Evolutionary conservation across 2,797 vertebrate species (phyloP).

Genomic region (Avahi laniger): DNA sequence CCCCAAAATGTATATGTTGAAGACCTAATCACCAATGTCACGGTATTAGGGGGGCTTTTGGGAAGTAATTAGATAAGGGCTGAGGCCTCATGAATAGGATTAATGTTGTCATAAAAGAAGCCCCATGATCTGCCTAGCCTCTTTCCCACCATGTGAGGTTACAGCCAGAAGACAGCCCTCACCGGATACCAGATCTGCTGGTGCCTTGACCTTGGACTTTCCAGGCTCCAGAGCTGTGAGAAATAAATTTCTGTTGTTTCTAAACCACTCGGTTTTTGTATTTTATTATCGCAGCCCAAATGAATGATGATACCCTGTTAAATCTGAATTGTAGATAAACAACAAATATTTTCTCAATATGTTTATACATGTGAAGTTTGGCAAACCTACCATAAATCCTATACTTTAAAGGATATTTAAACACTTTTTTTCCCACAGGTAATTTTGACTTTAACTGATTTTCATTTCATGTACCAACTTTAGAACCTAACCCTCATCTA

Average conservation of each 20-base stretch:
- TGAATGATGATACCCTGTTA: neutral
- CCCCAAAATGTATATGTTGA: neutral
- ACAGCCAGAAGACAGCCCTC: neutral
- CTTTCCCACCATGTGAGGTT: neutral
- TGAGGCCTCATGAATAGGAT: neutral
- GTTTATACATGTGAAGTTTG: neutral
- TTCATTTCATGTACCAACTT: neutral
- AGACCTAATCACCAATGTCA: neutral
- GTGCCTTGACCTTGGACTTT: neutral
- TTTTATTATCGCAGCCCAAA: neutral
- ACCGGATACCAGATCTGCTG: neutral
- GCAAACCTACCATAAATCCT: neutral
- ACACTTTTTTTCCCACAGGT: neutral
- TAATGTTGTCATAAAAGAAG: neutral
- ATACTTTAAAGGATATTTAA: neutral
- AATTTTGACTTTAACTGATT: slow-evolving; percentile 7
- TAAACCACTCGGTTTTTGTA: neutral
- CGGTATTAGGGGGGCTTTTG: neutral
- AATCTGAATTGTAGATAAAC: neutral
- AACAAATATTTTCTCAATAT: neutral
- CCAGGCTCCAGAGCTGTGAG: neutral
- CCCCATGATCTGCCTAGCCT: neutral
- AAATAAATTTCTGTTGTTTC: neutral
- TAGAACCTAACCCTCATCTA: neutral
- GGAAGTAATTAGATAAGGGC: neutral